These are phyloP conservation scores for Pedionomus torquatus DNA, from an alignment of 2,113 vertebrate genomes.

Conservation along the genomic window DNA sequence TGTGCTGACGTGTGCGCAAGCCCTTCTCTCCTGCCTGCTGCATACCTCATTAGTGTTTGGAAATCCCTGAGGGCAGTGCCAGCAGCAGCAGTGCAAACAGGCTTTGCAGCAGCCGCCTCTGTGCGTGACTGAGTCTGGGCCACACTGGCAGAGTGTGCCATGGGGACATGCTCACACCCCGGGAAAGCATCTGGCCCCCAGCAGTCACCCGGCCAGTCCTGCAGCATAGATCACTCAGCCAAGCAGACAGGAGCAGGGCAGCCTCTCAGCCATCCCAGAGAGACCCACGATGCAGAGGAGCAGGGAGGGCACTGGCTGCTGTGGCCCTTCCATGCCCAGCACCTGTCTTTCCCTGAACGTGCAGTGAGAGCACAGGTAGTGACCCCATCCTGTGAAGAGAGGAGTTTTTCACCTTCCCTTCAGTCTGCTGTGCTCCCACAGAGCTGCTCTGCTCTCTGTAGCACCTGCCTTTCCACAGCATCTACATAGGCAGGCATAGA, in stretches of 20 bases:
- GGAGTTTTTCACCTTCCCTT: not conserved
- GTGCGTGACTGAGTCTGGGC: not conserved
- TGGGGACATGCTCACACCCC: not conserved
- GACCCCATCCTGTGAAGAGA: not conserved
- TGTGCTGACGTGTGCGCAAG: not conserved
- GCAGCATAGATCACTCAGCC: not conserved
- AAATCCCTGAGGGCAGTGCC: not conserved
- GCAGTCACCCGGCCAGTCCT: not conserved
- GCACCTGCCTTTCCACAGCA: not conserved
- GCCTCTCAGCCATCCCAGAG: not conserved
- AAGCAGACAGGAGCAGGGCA: not conserved
- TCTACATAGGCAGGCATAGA: not conserved
- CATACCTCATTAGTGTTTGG: not conserved
- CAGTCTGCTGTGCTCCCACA: not conserved
- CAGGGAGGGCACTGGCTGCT: not conserved
- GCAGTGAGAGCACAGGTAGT: not conserved
- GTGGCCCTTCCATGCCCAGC: not conserved
- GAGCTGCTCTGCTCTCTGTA: not conserved
- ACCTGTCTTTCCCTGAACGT: fast-evolving
- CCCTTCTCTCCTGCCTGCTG: not conserved
- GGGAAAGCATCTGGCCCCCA: not conserved
- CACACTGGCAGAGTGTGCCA: fast-evolving
- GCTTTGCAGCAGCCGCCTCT: not conserved
- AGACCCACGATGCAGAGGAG: not conserved
- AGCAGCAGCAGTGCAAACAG: not conserved